Evolutionary conservation across 1,140 invertebrate genomes (phyloP), one percentile per base, ranked within the genome.

Genomic region (Trichonephila clavipes): DNA sequence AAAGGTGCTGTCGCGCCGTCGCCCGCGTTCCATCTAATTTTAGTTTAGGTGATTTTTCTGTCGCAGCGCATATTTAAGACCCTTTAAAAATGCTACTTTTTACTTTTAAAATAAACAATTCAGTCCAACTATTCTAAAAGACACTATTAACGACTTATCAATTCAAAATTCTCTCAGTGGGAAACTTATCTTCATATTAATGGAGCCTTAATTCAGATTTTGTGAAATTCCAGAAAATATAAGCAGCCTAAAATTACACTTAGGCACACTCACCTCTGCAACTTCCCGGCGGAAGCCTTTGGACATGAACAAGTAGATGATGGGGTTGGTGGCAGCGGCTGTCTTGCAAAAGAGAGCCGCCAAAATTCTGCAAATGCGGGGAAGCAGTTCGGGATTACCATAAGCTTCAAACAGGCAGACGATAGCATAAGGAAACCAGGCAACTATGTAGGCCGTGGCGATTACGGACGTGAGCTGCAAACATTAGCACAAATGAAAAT

Each of bases 281-380:
- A 82, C 62, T 61, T 95, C 94, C n/a, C 87, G 69, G n/a, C 94
- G 81, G n/a, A 95, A 95, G 6, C 94, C 93, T 83, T 95, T 93
- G 44, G 94, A 94, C 94, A 95, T 94, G 92, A 94, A 95, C 44
- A 95, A 89, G 88, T 95, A 95, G 83, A 95, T 94, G 88, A 95
- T 89, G 44, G 95, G 95, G 77, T 95, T 95, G 93, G 94, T 95
- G 59, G 94, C 93, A 1, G 95, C 94, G 77, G 94, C 94, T 21
- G 94, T 94, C 61, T 95, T 95, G 90, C 94, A 95, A 77, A 95
- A 94, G 8, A 95, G 81, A 0, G 94, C 89, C 19, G 95, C 94
- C 0, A 91, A 66, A 7, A 87, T 93, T 19, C 85, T 40, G 28
- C 28, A 59, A 24, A 86, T 77, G n/a, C 66, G 61, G 19, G 72